Percentiles rank a stretch among this genome's conserved stretches.
Evolutionary conservation across 2,888 invertebrate species (phyloP).

Genomic region (Sarcophaga subvicina): DNA sequence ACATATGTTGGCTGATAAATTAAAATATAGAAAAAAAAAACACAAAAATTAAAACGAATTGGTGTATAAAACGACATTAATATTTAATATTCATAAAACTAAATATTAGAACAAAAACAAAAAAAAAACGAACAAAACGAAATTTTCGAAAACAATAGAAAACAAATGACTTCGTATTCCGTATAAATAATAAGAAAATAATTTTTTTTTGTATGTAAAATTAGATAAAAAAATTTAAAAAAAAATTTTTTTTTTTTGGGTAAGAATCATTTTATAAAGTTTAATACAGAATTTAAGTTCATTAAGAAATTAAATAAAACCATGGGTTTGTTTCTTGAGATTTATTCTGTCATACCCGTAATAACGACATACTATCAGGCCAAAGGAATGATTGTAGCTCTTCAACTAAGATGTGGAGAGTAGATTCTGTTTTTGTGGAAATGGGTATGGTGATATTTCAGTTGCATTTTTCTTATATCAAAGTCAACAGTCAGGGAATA

Average conservation of each 20-base stretch:
- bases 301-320: too few species aligned
- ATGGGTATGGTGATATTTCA: too few species aligned
- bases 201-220: neutral
- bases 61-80: constrained; percentile 28
- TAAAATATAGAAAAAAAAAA: neutral
- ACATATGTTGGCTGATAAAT: too few species aligned
- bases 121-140: constrained; percentile 21
- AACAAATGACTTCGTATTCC: neutral
- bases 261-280: neutral
- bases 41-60: constrained; percentile 29
- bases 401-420: too few species aligned
- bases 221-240: neutral
- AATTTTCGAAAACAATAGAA: neutral
- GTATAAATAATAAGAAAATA: neutral
- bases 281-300: too few species aligned
- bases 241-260: neutral
- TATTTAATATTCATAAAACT: neutral
- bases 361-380: too few species aligned
- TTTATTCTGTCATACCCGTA: too few species aligned
- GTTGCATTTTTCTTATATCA: too few species aligned
- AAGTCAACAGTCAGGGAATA: too few species aligned
- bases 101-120: neutral
- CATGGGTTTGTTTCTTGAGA: too few species aligned
- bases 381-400: too few species aligned
- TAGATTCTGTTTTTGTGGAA: too few species aligned